These are phyloP conservation scores for Psittacula cyanocephala DNA, from an alignment of 2,113 vertebrate species.

Conservation along the genomic window DNA sequence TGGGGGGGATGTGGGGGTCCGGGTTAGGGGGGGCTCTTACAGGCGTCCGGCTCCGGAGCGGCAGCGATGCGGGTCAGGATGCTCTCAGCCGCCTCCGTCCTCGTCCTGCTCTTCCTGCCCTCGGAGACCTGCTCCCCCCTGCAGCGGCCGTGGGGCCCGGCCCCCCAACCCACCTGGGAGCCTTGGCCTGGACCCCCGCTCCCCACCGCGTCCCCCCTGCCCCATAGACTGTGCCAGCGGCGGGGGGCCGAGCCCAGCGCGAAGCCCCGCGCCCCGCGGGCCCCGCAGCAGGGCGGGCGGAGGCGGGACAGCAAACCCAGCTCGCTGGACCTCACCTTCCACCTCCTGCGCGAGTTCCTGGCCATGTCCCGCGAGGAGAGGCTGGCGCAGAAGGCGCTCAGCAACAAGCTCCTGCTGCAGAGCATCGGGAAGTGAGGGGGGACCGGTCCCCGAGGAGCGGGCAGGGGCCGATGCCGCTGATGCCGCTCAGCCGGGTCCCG, in stretches of 20 bases:
- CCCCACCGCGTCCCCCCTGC: neutral
- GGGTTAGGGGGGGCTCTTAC: neutral
- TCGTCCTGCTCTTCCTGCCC: slow-evolving; percentile 59
- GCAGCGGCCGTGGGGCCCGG: neutral
- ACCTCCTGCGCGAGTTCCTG: slow-evolving; percentile 69
- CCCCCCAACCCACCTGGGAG: neutral
- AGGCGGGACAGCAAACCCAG: slow-evolving; percentile 59
- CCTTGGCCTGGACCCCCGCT: neutral
- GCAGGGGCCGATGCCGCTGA: neutral
- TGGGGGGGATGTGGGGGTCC: neutral
- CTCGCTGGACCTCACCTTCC: slow-evolving; percentile 72
- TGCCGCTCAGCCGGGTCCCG: neutral
- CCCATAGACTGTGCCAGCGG: neutral
- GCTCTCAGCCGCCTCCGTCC: slow-evolving; percentile 28
- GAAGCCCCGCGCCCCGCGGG: neutral
- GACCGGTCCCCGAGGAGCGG: neutral
- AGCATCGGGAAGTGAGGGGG: slow-evolving; percentile 68
- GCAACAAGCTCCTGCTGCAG: slow-evolving; percentile 71
- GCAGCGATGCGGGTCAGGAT: slow-evolving; percentile 14
- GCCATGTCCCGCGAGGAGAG: slow-evolving; percentile 72
- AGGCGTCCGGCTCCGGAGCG: neutral
- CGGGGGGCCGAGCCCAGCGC: neutral
- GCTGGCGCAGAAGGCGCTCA: slow-evolving; percentile 68
- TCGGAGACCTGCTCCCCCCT: slow-evolving; percentile 43
- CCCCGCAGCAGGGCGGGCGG: neutral